Percentiles rank a stretch among this genome's conserved stretches.
Conservation (phyloP, 1,140 invertebrate genomes). For the Papilio xuthus region DNA sequence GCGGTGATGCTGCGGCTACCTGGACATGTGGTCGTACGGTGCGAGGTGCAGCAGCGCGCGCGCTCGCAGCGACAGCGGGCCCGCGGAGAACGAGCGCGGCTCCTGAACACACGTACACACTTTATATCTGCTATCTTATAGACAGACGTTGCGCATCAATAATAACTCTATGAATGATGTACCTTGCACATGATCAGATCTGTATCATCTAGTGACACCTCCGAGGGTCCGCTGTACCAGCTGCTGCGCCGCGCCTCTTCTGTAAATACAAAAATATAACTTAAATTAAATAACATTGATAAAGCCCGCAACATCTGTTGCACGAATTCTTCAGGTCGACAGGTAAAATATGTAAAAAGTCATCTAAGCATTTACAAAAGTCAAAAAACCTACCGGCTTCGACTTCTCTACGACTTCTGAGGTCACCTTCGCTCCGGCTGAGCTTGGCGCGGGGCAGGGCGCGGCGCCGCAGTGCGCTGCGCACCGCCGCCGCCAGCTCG, state of each 20-base stretch:
- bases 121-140: too few species aligned
- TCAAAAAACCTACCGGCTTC: conserved; percentile 41
- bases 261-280: conserved; percentile 46
- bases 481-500: conserved; percentile 51
- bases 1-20: conserved; percentile 38
- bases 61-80: conserved; percentile 46
- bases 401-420: conserved; percentile 43
- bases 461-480: conserved; percentile 41
- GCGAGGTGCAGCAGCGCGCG: conserved; percentile 41
- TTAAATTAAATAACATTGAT: not conserved
- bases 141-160: too few species aligned
- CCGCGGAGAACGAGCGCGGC: conserved; percentile 48
- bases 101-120: conserved; percentile 46
- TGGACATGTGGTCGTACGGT: conserved; percentile 50
- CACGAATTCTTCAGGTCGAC: too few species aligned
- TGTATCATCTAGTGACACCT: conserved; percentile 70
- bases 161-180: too few species aligned
- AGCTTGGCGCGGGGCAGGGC: conserved; percentile 41
- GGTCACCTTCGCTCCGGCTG: conserved; percentile 66
- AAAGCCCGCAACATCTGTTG: not conserved
- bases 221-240: conserved; percentile 73
- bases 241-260: conserved; percentile 66
- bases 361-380: not conserved
- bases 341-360: not conserved
- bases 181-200: conserved; percentile 74